phyloP scores from a whole-genome alignment of 2,113 vertebrate genomes.

The Acanthochromis polyacanthus region DNA sequence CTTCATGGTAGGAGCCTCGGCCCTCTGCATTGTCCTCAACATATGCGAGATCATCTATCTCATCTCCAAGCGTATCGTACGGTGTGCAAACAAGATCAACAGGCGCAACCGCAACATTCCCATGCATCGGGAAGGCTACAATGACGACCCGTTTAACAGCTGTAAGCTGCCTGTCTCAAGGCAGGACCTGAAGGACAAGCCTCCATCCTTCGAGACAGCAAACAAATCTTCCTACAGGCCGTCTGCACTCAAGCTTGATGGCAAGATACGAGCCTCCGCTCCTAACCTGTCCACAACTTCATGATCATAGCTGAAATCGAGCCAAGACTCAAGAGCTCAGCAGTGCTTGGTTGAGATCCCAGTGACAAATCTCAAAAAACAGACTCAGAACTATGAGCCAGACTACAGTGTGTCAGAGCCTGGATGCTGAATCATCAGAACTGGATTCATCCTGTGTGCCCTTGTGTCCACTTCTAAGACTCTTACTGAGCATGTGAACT shows the following conservation, averaged over 20 bases:
- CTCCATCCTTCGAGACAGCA: conserved; percentile 55
- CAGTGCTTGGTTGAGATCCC: background rate
- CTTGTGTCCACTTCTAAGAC: conserved; percentile 38
- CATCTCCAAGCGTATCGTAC: conserved; percentile 82
- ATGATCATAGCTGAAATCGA: background rate
- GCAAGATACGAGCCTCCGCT: conserved; percentile 80
- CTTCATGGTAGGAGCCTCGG: conserved; percentile 90
- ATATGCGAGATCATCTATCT: conserved; percentile 90
- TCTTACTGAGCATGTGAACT: conserved; percentile 31
- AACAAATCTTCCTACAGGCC: background rate
- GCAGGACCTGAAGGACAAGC: conserved; percentile 46
- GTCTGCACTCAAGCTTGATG: conserved; percentile 19
- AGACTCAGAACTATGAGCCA: conserved; percentile 45
- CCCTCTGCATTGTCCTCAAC: conserved; percentile 89
- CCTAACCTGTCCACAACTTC: conserved; percentile 72
- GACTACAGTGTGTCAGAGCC: conserved; percentile 19
- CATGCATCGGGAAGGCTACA: background rate
- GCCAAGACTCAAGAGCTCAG: background rate
- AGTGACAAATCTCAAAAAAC: conserved; percentile 14
- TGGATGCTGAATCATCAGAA: conserved; percentile 58
- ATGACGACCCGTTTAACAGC: conserved; percentile 63
- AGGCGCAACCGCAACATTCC: background rate
- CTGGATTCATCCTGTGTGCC: conserved; percentile 51
- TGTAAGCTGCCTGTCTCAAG: conserved; percentile 7
- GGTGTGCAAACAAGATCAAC: conserved; percentile 47